Evolutionary conservation across 2,888 invertebrate species (phyloP).

Genomic region (Pseudeuparius sepicola): DNA sequence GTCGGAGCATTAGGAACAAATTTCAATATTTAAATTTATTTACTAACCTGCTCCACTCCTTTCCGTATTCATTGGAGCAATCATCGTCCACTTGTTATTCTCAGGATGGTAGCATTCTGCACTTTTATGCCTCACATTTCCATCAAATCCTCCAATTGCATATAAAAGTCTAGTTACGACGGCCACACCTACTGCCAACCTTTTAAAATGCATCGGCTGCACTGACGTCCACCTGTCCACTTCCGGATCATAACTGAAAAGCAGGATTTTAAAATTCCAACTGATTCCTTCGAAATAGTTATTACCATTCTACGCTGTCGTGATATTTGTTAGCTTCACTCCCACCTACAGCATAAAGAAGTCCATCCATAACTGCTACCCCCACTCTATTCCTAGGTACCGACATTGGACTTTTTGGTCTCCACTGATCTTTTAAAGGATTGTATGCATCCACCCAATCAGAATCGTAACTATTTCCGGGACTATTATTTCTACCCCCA

Average conservation of each 20-base stretch:
- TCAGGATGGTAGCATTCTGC: constrained; percentile 93
- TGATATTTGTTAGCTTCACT: constrained; percentile 80
- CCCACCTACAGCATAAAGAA: constrained; percentile 86
- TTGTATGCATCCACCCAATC: constrained; percentile 86
- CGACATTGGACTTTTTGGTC: constrained; percentile 79
- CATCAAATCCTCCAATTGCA: constrained; percentile 87
- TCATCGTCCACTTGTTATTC: constrained; percentile 77
- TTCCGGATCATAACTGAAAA: constrained; percentile 73
- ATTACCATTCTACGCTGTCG: constrained; percentile 80
- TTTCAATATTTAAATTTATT: too few relatives aligned
- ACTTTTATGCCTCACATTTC: constrained; percentile 60
- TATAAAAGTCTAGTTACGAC: constrained; percentile 60
- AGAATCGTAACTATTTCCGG: constrained; percentile 77
- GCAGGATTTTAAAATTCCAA: too few relatives aligned
- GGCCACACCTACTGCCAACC: constrained; percentile 72
- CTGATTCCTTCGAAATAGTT: too few relatives aligned
- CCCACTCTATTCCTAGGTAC: constrained; percentile 82
- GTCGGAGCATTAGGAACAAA: too few relatives aligned
- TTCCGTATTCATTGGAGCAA: constrained; percentile 66
- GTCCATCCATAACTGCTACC: constrained; percentile 88
- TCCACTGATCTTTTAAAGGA: constrained; percentile 77
- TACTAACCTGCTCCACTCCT: constrained; percentile 73
- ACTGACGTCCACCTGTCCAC: constrained; percentile 71
- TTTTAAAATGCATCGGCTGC: constrained; percentile 62
- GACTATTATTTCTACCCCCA: constrained; percentile 85